Evolutionary conservation across 2,113 vertebrate species (phyloP).

Genomic region (Columba janthina): DNA sequence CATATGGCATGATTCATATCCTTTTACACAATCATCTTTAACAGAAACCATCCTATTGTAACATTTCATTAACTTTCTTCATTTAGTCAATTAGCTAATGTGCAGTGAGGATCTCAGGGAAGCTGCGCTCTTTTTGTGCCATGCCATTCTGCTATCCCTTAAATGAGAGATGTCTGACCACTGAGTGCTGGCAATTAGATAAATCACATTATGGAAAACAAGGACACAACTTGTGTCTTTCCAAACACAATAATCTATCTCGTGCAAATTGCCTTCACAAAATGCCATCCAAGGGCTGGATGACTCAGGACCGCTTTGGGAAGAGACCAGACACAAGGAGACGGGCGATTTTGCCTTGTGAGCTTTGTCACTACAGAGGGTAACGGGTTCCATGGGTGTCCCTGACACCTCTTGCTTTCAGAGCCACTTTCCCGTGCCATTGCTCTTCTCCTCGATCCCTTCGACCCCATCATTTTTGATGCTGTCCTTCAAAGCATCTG

Average conservation of each 20-base stretch:
- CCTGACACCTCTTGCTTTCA: neutral
- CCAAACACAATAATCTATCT: constrained; percentile 52
- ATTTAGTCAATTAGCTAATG: neutral
- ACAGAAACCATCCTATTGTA: neutral
- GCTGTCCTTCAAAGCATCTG: constrained; percentile 9
- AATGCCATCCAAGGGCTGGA: constrained; percentile 11
- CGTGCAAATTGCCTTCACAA: constrained; percentile 49
- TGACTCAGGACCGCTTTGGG: neutral
- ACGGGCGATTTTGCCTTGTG: neutral
- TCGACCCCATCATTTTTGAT: neutral
- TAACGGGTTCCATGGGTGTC: neutral
- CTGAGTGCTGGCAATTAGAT: constrained; percentile 21
- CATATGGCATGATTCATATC: neutral
- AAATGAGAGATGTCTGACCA: neutral
- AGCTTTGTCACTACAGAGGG: neutral
- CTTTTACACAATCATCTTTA: neutral
- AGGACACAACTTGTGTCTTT: constrained; percentile 53
- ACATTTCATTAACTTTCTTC: neutral
- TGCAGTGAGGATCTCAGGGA: neutral
- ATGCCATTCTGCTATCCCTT: neutral
- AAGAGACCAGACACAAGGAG: neutral
- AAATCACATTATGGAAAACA: constrained; percentile 57
- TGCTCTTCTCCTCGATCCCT: neutral
- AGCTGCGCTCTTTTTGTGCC: neutral
- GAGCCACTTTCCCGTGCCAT: neutral